phyloP scores from a whole-genome alignment of 2,113 vertebrate species.

The Peromyscus californicus region DNA sequence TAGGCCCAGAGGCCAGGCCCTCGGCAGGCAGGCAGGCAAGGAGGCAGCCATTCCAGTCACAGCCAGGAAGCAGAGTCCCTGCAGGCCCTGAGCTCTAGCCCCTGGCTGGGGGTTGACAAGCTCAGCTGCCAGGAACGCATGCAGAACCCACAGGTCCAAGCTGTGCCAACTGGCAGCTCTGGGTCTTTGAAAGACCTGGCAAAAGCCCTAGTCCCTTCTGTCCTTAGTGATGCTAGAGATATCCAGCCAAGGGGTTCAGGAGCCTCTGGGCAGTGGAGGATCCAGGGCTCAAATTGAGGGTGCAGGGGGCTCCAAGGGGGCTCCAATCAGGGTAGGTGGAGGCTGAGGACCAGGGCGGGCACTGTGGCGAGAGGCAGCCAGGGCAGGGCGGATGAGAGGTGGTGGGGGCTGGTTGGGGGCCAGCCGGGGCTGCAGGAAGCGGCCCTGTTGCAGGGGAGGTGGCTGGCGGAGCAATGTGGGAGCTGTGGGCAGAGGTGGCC shows the following conservation, averaged over 20 bases:
- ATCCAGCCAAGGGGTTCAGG: not conserved
- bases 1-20: slow-evolving; percentile 43
- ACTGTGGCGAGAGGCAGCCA: slow-evolving; percentile 83
- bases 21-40: not conserved
- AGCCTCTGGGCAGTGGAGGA: not conserved
- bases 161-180: not conserved
- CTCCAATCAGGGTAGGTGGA: slow-evolving; percentile 90
- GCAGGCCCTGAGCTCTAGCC: not conserved
- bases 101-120: not conserved
- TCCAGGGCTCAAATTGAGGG: slow-evolving; percentile 79
- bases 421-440: slow-evolving; percentile 90
- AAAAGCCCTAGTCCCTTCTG: slow-evolving; percentile 9
- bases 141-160: slow-evolving; percentile 40
- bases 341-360: slow-evolving; percentile 85
- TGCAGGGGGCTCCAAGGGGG: slow-evolving; percentile 89
- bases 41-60: slow-evolving; percentile 56
- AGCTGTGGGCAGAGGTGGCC: slow-evolving; percentile 91
- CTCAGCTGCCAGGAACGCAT: not conserved
- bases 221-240: slow-evolving; percentile 21
- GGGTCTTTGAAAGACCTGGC: slow-evolving; percentile 28
- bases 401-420: slow-evolving; percentile 92
- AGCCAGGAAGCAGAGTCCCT: slow-evolving; percentile 43
- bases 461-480: slow-evolving; percentile 94
- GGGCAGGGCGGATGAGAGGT: slow-evolving; percentile 91
- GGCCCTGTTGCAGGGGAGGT: slow-evolving; percentile 92